These are phyloP conservation scores for Dendropsophus ebraccatus DNA, from an alignment of 2,113 vertebrate genomes.

Conservation along the genomic window DNA sequence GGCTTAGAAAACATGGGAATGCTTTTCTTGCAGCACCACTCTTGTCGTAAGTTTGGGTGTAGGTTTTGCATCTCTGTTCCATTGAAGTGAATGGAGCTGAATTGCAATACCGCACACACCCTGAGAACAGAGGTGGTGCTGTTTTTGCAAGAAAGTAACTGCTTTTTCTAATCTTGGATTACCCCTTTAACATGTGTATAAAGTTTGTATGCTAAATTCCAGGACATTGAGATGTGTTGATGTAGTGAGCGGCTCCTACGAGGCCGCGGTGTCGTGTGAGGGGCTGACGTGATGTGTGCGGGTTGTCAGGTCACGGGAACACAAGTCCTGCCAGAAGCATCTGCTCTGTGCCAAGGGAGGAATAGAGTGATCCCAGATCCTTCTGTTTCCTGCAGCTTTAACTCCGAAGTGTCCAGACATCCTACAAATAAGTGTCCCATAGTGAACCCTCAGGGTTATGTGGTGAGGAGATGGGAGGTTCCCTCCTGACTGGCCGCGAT, in stretches of 20 bases:
- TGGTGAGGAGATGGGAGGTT: neutral
- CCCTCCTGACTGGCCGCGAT: neutral
- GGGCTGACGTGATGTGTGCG: conserved; percentile 58
- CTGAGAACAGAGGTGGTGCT: no score
- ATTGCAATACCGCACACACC: no score
- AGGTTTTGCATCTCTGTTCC: no score
- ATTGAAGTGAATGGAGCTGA: no score
- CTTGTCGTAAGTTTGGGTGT: no score
- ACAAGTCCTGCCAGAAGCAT: conserved; percentile 63
- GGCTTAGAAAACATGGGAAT: no score
- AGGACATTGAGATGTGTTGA: conserved; percentile 46
- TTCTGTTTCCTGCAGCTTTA: neutral
- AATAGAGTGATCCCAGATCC: neutral
- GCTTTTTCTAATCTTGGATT: no score
- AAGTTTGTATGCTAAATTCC: conserved; percentile 50
- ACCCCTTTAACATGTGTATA: conserved; percentile 36
- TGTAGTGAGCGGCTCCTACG: conserved; percentile 59
- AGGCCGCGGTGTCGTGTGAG: conserved; percentile 59
- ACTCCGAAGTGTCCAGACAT: neutral
- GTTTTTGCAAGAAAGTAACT: no score
- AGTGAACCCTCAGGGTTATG: neutral
- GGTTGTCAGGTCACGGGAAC: conserved; percentile 62
- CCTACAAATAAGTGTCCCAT: no score
- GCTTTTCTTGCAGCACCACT: no score
- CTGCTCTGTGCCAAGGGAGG: neutral